phyloP scores from a whole-genome alignment of 2,113 vertebrate genomes.

The Tauraco erythrolophus region DNA sequence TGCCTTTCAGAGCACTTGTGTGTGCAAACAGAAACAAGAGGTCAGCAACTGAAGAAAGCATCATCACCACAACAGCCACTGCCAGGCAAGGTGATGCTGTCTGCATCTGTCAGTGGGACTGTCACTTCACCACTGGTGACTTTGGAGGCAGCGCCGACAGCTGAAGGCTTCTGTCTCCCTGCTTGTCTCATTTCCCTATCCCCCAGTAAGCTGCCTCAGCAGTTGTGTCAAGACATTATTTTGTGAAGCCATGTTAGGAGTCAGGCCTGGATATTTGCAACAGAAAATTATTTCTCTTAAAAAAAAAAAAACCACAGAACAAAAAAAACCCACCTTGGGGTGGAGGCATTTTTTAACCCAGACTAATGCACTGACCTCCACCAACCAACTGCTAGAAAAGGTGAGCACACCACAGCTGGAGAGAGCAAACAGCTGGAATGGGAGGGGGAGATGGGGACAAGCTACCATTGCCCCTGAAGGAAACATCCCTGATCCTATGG shows the following conservation, averaged over 20 bases:
- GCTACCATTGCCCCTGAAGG: accelerated
- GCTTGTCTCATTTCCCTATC: neutral
- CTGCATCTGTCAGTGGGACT: neutral
- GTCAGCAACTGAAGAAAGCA: neutral
- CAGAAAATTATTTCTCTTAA: neutral
- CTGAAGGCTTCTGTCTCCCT: neutral
- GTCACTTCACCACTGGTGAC: neutral
- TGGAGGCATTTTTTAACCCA: neutral
- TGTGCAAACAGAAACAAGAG: neutral
- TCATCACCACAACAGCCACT: neutral
- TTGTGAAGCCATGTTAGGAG: neutral
- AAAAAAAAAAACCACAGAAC: neutral
- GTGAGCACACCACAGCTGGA: neutral
- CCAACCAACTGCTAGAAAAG: neutral
- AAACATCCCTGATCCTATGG: neutral
- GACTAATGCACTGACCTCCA: neutral
- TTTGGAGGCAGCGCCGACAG: neutral
- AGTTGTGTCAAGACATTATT: neutral
- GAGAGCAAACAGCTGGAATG: neutral
- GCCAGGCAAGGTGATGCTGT: neutral
- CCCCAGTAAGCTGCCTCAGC: neutral
- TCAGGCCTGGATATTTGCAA: neutral
- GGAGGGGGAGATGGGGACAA: neutral
- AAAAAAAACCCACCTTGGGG: neutral
- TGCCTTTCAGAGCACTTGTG: neutral